Conservation (phyloP, 2,888 invertebrate genomes). For the Drosophila rellima region DNA sequence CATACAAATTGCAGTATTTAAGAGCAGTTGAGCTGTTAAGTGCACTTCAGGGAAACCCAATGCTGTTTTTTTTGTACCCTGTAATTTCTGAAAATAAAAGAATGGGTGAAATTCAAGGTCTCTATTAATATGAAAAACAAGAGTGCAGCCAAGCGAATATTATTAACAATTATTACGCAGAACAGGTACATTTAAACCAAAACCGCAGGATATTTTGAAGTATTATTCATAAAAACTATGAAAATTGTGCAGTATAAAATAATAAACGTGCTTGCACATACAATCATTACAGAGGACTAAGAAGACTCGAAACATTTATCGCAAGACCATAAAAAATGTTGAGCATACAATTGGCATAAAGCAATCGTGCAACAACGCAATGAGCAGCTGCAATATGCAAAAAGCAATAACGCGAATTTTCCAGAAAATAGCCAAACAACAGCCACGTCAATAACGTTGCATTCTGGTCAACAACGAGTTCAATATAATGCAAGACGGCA, state of each 20-base stretch:
- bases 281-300: constrained; percentile 11
- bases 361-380: constrained; percentile 8
- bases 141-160: constrained; percentile 17
- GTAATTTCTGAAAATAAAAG: neutral
- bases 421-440: constrained; percentile 13
- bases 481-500: constrained; percentile 31
- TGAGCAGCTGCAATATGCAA: constrained; percentile 35
- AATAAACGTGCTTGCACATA: constrained; percentile 23
- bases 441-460: constrained; percentile 32
- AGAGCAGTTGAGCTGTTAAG: neutral
- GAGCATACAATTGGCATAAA: constrained; percentile 48
- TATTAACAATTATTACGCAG: constrained; percentile 7
- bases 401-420: constrained; percentile 64
- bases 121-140: neutral
- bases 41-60: neutral
- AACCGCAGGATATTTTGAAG: constrained; percentile 15
- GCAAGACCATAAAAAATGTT: constrained; percentile 15
- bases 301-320: constrained; percentile 5
- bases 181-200: constrained; percentile 4
- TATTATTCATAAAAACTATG: neutral
- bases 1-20: constrained; percentile 34
- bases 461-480: constrained; percentile 34
- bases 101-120: neutral
- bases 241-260: constrained; percentile 10
- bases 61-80: neutral